Evolutionary conservation across 2,113 vertebrate species (phyloP).

Genomic region (Nymphicus hollandicus): DNA sequence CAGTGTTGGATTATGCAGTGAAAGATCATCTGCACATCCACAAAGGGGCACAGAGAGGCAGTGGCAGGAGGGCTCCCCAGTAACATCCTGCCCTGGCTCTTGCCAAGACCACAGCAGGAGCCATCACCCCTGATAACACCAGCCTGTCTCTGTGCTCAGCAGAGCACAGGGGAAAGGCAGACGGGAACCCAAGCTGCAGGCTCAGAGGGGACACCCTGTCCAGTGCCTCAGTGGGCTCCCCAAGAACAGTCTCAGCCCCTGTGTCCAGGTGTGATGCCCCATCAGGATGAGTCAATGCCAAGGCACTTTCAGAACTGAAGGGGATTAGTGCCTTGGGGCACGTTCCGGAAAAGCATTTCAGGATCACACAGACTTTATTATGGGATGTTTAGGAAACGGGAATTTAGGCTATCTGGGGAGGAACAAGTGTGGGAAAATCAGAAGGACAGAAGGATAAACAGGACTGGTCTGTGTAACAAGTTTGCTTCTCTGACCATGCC

Average conservation of each 20-base stretch:
- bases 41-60: background rate
- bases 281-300: background rate
- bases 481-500: background rate
- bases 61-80: background rate
- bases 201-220: background rate
- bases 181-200: background rate
- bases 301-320: background rate
- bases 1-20: background rate
- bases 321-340: background rate
- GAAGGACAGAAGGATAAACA: background rate
- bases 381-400: background rate
- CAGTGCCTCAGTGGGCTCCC: no score
- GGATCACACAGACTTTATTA: background rate
- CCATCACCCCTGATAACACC: background rate
- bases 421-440: background rate
- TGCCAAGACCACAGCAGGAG: background rate
- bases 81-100: background rate
- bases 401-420: background rate
- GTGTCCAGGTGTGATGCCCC: rapidly evolving
- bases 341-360: rapidly evolving
- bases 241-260: background rate
- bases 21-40: background rate
- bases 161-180: background rate
- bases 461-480: background rate
- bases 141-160: background rate